Conservation (phyloP, 1,140 invertebrate genomes). For the Drosophila suzukii region DNA sequence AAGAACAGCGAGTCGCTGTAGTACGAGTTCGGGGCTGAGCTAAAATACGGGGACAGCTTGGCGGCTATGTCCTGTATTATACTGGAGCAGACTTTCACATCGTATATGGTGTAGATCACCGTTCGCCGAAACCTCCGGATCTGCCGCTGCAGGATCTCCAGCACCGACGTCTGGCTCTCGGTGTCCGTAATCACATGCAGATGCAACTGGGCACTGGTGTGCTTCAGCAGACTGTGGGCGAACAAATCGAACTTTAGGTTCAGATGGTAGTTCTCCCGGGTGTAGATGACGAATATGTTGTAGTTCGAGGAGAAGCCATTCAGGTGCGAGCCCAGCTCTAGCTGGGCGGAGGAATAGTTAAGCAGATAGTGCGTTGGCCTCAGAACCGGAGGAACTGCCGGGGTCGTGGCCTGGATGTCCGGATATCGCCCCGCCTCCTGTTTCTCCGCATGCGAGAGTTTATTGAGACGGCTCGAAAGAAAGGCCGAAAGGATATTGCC, state of each 20-base stretch:
- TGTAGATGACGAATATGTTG: conserved; percentile 82
- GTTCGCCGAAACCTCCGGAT: conserved; percentile 84
- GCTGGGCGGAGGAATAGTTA: conserved; percentile 61
- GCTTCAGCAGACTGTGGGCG: conserved; percentile 86
- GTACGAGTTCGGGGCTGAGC: conserved; percentile 91
- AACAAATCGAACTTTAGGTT: conserved; percentile 87
- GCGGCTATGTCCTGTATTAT: conserved; percentile 88
- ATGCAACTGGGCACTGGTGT: conserved; percentile 85
- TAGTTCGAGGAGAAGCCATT: conserved; percentile 58
- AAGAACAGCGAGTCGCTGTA: conserved; percentile 94
- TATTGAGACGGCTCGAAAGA: conserved; percentile 55
- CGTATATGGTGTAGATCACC: conserved; percentile 86
- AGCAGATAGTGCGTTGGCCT: conserved; percentile 61
- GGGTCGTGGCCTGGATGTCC: conserved; percentile 30
- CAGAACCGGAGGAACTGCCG: conserved; percentile 38
- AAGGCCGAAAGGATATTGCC: conserved; percentile 67
- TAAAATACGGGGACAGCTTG: conserved; percentile 91
- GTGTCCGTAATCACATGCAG: conserved; percentile 90
- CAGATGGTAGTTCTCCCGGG: conserved; percentile 86
- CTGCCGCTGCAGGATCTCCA: conserved; percentile 85
- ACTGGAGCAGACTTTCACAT: conserved; percentile 87
- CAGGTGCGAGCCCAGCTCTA: conserved; percentile 42
- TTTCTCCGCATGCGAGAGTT: conserved; percentile 44
- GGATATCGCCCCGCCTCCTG: conserved; percentile 41
- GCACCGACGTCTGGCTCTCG: conserved; percentile 87